Percentiles rank a stretch among this genome's conserved stretches.
Conservation (phyloP, 2,113 vertebrate species). For the Trematocara unimaculatum region DNA sequence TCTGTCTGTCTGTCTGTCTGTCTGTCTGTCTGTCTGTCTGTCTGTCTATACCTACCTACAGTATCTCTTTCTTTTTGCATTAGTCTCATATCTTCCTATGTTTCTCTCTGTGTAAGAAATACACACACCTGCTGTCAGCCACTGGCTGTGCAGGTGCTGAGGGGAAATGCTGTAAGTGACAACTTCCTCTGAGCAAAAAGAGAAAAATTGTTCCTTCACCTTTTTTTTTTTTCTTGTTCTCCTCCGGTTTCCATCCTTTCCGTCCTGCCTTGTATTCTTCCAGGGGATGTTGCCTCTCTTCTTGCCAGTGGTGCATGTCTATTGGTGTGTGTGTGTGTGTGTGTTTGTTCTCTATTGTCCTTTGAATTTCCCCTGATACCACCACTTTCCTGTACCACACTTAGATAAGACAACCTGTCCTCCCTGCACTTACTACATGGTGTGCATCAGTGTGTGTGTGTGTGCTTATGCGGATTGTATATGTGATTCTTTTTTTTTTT, state of each 20-base stretch:
- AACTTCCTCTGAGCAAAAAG: conserved; percentile 48
- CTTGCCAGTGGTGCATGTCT: conserved; percentile 29
- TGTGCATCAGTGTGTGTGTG: not conserved
- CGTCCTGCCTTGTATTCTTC: conserved; percentile 28
- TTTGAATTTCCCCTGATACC: conserved; percentile 55
- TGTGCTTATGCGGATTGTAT: not conserved
- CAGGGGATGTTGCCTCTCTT: conserved; percentile 35
- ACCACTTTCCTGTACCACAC: conserved; percentile 41
- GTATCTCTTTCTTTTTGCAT: not conserved
- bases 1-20: fast-evolving
- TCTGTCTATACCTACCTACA: not conserved
- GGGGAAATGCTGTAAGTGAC: conserved; percentile 44
- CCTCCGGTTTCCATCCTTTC: not conserved
- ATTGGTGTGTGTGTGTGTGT: not conserved
- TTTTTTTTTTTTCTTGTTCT: conserved; percentile 14
- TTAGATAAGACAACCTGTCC: conserved; percentile 57
- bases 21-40: fast-evolving
- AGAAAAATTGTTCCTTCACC: conserved; percentile 9
- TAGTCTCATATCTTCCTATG: not conserved
- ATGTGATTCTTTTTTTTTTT: not conserved
- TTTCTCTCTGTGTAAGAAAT: not conserved
- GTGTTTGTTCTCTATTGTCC: conserved; percentile 51
- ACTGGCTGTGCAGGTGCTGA: conserved; percentile 32
- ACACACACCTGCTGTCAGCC: conserved; percentile 28
- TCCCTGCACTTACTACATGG: conserved; percentile 12